phyloP scores from a whole-genome alignment of 2,888 invertebrate species.

The Hypolimnas misippus region DNA sequence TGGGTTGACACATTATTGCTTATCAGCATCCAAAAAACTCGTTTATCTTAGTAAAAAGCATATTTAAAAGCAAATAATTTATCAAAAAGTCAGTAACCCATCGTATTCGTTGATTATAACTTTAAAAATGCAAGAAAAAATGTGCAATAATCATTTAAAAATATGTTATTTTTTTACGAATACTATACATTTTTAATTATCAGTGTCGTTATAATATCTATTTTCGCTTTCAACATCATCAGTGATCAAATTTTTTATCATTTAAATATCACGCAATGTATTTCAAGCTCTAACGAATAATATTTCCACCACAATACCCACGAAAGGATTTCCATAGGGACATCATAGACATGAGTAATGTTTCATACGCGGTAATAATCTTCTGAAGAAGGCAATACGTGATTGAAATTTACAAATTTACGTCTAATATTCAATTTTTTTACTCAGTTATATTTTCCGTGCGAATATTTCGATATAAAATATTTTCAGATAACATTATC shows the following conservation, averaged over 20 bases:
- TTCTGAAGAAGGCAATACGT: slow-evolving; percentile 13
- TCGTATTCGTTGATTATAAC: too few species aligned
- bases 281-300: background rate
- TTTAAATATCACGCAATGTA: slow-evolving; percentile 1
- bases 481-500: background rate
- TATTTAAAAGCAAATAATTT: too few species aligned
- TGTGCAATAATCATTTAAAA: too few species aligned
- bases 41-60: too few species aligned
- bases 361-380: slow-evolving; percentile 21
- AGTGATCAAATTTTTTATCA: background rate
- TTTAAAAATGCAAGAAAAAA: too few species aligned
- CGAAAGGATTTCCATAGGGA: slow-evolving; percentile 10
- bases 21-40: too few species aligned
- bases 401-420: slow-evolving; percentile 10
- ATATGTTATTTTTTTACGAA: too few species aligned
- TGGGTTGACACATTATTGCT: too few species aligned
- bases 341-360: slow-evolving; percentile 17
- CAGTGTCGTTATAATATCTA: too few species aligned
- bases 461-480: background rate
- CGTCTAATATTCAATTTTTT: background rate
- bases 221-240: background rate
- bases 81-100: too few species aligned
- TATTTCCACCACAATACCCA: slow-evolving; percentile 6
- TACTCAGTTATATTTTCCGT: background rate
- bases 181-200: too few species aligned